Evolutionary conservation across 1,140 invertebrate genomes (phyloP).

Genomic region (Rhizoglyphus robini): DNA sequence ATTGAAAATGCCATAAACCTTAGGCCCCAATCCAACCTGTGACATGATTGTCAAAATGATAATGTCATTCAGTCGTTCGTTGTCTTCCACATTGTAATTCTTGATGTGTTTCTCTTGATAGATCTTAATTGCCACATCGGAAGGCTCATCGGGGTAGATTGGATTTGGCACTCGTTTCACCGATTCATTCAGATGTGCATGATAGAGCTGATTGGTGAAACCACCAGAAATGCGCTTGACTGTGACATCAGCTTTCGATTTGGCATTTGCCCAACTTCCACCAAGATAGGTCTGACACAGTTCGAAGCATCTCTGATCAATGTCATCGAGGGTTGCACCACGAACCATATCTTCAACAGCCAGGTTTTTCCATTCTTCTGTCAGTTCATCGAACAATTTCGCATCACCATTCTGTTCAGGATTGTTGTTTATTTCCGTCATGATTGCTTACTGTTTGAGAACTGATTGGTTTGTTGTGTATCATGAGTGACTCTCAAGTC

Average conservation of each 20-base stretch:
- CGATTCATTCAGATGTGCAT: background rate
- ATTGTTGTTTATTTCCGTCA: too few relatives aligned
- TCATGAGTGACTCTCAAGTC: too few relatives aligned
- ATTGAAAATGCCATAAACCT: slow-evolving; percentile 14
- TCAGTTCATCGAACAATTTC: too few relatives aligned
- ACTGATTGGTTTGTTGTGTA: too few relatives aligned
- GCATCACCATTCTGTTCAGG: too few relatives aligned
- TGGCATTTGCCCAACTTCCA: background rate
- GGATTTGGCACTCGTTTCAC: background rate
- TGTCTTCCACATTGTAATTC: background rate
- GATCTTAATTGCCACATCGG: slow-evolving; percentile 13
- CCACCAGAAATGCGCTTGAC: background rate
- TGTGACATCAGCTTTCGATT: background rate
- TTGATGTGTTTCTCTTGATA: slow-evolving; percentile 1
- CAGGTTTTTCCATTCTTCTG: too few relatives aligned
- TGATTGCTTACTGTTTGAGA: too few relatives aligned
- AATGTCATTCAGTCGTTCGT: slow-evolving; percentile 10
- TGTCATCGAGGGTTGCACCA: background rate
- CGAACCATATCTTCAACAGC: background rate
- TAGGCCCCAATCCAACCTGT: slow-evolving; percentile 2
- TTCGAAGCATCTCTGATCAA: slow-evolving; percentile 2
- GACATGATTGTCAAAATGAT: slow-evolving; percentile 9
- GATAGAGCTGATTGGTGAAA: slow-evolving; percentile 10
- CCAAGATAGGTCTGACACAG: background rate
- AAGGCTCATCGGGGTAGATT: background rate